phyloP scores from a whole-genome alignment of 2,888 invertebrate species.

The Mystacides longicornis region DNA sequence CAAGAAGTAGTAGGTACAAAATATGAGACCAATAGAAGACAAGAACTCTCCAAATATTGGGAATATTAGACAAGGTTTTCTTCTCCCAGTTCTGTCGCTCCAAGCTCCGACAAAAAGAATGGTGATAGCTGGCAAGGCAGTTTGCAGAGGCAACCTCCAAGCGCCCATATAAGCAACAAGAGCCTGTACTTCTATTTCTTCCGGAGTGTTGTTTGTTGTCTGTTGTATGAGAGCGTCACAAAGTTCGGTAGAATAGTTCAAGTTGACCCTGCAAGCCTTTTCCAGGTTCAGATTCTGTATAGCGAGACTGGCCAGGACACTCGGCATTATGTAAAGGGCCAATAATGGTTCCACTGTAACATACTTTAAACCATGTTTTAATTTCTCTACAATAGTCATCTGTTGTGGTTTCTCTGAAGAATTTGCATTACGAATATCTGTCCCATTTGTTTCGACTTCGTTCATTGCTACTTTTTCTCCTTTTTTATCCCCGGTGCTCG shows the following conservation, averaged over 20 bases:
- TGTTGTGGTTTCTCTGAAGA: no score
- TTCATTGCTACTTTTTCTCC: no score
- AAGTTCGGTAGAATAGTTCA: slow-evolving; percentile 42
- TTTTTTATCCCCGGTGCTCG: no score
- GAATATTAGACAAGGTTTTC: slow-evolving; percentile 50
- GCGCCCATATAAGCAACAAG: slow-evolving; percentile 47
- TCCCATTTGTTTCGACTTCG: no score
- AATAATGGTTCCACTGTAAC: slow-evolving; percentile 71
- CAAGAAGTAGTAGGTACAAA: slow-evolving; percentile 48
- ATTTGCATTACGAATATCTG: no score
- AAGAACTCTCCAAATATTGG: slow-evolving; percentile 51
- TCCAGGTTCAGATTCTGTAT: slow-evolving; percentile 48
- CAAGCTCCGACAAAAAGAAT: slow-evolving; percentile 55
- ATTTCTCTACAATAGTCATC: slow-evolving; percentile 39
- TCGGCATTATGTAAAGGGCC: slow-evolving; percentile 62
- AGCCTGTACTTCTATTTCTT: slow-evolving; percentile 39
- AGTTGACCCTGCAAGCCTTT: slow-evolving; percentile 50
- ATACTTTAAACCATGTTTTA: slow-evolving; percentile 38
- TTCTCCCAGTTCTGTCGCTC: slow-evolving; percentile 52
- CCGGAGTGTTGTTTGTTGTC: slow-evolving; percentile 33
- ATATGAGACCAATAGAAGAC: slow-evolving; percentile 43
- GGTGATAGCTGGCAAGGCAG: slow-evolving; percentile 48
- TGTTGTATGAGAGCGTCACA: slow-evolving; percentile 41
- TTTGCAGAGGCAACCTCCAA: slow-evolving; percentile 49
- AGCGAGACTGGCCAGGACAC: slow-evolving; percentile 38